phyloP scores from a whole-genome alignment of 2,888 invertebrate genomes.

The Thyatira batis region DNA sequence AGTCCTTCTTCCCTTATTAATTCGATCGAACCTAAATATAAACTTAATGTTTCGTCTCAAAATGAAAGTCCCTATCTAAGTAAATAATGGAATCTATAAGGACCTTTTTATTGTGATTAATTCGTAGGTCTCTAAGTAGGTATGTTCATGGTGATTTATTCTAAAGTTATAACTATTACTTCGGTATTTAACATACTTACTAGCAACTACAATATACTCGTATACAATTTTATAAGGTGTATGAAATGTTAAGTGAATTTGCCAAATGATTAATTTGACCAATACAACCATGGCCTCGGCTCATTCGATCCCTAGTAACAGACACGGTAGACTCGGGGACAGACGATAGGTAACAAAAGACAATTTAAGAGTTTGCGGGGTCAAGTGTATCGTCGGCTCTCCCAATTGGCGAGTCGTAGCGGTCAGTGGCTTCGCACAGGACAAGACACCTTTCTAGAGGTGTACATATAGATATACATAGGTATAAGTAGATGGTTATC shows the following conservation, averaged over 20 bases:
- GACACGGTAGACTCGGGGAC: slow-evolving; percentile 48
- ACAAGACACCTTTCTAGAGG: slow-evolving; percentile 39
- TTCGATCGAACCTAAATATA: not conserved
- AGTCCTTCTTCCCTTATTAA: not conserved
- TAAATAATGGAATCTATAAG: no score
- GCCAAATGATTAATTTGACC: no score
- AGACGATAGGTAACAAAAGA: slow-evolving; percentile 67
- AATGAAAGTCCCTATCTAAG: no score
- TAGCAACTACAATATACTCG: no score
- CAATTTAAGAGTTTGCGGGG: slow-evolving; percentile 71
- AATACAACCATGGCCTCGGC: not conserved
- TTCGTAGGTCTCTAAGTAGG: no score
- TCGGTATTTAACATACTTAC: no score
- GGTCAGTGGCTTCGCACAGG: slow-evolving; percentile 66
- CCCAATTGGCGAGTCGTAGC: slow-evolving; percentile 69
- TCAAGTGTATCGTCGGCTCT: slow-evolving; percentile 71
- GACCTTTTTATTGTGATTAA: no score
- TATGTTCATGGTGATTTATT: no score
- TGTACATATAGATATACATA: no score
- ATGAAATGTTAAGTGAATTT: not conserved
- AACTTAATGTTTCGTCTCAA: not conserved
- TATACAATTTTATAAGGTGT: no score
- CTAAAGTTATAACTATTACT: no score
- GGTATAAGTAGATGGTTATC: not conserved
- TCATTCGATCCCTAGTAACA: slow-evolving; percentile 35